Evolutionary conservation across 2,797 vertebrate genomes (phyloP), one percentile per base, ranked within the genome.

Genomic region (Myripristis jacobus): DNA sequence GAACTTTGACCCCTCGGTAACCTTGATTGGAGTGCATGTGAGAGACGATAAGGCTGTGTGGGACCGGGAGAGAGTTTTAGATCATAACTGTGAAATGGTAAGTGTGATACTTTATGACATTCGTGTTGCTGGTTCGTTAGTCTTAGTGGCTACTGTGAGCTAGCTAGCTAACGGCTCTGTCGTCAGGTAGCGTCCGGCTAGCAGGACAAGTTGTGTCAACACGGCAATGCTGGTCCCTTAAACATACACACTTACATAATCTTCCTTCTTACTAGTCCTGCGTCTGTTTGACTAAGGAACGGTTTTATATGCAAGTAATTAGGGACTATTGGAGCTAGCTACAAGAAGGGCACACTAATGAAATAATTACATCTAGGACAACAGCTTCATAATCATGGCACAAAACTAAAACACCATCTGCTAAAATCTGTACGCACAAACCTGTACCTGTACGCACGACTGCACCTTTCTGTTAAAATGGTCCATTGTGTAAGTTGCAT

Each of bases 1-100:
- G 83, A 91, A 86, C 90, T 89, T 84, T 91, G 82, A 92, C 85
- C 72, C 58, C 8, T 21, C 6, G 3, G 19, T 90, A 78, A 93
- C 91, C 86, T 94, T 93, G 83, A 69, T 15, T 21, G 15, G 19
- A 3, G 52, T 86, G 12, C 86, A 88, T 89, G 88, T 88, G 88
- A 68, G 66, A 54, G 75, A 60, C 18, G 34, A 36, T 10, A 36
- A 9, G 34, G 1, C 4, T 36, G 7, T 10, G 12, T 9, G 11
- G 9, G 2, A 9, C n/a, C 16, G 2, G 21, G 9, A 27, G 9
- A 63, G 29, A 29, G n/a, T 66, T 15, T 16, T 31, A 0, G 3
- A 27, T 53, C 41, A 15, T n/a, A 21, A 8, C 16, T 1, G 22
- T 3, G 24, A 63, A 46, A 92, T 92, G 92, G 91, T 93, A 76